These are phyloP conservation scores for Rhysida immarginata DNA, from an alignment of 1,140 invertebrate species.

Conservation along the genomic window DNA sequence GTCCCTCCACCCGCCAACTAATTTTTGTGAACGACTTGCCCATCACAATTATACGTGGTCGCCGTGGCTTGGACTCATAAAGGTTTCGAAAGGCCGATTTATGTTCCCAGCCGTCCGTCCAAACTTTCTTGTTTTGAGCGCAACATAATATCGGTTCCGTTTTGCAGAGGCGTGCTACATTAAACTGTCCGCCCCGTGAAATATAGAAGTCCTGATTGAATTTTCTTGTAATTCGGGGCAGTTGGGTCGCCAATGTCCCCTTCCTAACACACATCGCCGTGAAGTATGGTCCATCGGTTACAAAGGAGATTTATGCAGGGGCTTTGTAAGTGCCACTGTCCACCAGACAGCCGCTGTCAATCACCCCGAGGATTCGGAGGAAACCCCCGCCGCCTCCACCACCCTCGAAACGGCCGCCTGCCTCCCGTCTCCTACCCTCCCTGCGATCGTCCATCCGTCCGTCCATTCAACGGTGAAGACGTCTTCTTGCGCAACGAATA, in stretches of 20 bases:
- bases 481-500: too few species aligned
- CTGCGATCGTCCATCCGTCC: too few species aligned
- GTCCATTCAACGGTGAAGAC: too few species aligned
- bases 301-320: too few species aligned
- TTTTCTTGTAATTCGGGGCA: conserved; percentile 8
- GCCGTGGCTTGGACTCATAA: background rate
- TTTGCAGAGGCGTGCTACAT: background rate
- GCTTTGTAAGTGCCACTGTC: too few species aligned
- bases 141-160: background rate
- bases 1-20: too few species aligned
- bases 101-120: background rate
- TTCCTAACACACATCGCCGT: background rate
- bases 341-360: too few species aligned
- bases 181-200: background rate
- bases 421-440: too few species aligned
- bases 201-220: conserved; percentile 4
- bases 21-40: conserved; percentile 1
- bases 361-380: too few species aligned
- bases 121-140: background rate
- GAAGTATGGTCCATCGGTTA: conserved; percentile 1
- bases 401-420: too few species aligned
- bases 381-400: too few species aligned
- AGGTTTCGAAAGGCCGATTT: conserved; percentile 2
- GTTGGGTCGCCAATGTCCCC: background rate
- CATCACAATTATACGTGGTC: conserved; percentile 5